Conservation (phyloP, 2,888 invertebrate genomes). For the Fragum fragum region DNA sequence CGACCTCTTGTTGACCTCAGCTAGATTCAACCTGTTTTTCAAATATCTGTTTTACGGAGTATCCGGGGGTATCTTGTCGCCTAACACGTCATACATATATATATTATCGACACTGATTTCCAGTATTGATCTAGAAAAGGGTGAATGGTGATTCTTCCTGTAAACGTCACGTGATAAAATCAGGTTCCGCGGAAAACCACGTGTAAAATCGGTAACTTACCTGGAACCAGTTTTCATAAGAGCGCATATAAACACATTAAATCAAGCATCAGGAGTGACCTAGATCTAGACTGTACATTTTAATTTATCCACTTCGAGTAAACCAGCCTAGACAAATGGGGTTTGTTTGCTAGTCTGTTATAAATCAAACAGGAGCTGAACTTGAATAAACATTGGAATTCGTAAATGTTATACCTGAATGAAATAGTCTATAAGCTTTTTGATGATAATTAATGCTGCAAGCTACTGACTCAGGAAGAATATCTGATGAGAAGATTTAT, state of each 20-base stretch:
- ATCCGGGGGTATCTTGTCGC: too few relatives aligned
- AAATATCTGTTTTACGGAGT: too few relatives aligned
- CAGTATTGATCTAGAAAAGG: not conserved
- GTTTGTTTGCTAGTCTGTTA: not conserved
- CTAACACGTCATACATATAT: too few relatives aligned
- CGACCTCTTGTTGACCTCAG: too few relatives aligned
- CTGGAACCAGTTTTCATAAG: constrained; percentile 17
- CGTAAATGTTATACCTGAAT: not conserved
- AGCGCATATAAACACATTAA: constrained; percentile 16
- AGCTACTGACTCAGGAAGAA: constrained; percentile 4
- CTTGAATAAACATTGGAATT: not conserved
- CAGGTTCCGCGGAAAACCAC: constrained; percentile 11
- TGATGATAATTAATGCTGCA: constrained; percentile 21
- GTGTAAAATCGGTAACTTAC: constrained; percentile 24
- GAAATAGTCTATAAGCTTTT: constrained; percentile 8
- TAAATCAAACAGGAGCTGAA: not conserved
- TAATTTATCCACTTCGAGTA: not conserved
- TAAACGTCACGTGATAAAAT: constrained; percentile 32
- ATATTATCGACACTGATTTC: too few relatives aligned
- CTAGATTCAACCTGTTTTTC: too few relatives aligned
- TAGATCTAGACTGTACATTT: constrained; percentile 1
- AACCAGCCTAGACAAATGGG: not conserved
- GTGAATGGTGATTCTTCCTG: constrained; percentile 10
- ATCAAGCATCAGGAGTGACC: constrained; percentile 19
- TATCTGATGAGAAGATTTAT: not conserved